Evolutionary conservation across 2,797 vertebrate species (phyloP).

Genomic region (Sebastolobus alascanus): DNA sequence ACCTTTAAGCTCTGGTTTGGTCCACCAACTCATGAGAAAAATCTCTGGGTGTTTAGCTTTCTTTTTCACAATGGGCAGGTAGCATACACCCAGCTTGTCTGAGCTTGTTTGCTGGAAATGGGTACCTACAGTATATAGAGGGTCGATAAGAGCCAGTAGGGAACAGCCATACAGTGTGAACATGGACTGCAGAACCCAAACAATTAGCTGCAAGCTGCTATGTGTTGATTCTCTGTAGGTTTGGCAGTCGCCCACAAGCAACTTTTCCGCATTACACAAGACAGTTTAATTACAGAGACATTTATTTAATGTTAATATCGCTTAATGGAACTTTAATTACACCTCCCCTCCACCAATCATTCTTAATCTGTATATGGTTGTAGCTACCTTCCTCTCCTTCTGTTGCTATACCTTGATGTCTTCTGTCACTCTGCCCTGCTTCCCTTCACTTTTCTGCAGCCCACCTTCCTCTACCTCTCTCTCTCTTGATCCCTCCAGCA

Average conservation of each 20-base stretch:
- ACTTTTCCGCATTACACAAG: slow-evolving; percentile 27
- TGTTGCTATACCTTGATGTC: slow-evolving; percentile 45
- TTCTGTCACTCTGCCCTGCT: slow-evolving; percentile 46
- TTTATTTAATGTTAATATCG: slow-evolving; percentile 64
- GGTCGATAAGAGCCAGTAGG: slow-evolving; percentile 18
- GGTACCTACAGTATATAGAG: background rate
- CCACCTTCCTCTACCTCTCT: slow-evolving; percentile 39
- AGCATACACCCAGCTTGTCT: slow-evolving; percentile 12
- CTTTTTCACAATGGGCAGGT: slow-evolving; percentile 1
- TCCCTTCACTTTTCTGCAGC: slow-evolving; percentile 44
- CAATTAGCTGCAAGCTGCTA: slow-evolving; percentile 24
- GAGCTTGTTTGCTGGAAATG: slow-evolving; percentile 36
- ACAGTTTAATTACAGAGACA: slow-evolving; percentile 59
- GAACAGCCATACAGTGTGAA: slow-evolving; percentile 20
- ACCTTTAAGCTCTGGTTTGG: background rate
- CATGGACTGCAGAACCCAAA: slow-evolving; percentile 16
- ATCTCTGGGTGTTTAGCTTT: background rate
- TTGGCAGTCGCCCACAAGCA: slow-evolving; percentile 39
- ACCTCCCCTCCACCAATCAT: slow-evolving; percentile 45
- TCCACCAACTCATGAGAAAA: background rate
- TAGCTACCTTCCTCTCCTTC: slow-evolving; percentile 33
- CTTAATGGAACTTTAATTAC: slow-evolving; percentile 72
- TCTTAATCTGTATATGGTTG: slow-evolving; percentile 47
- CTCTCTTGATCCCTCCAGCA: slow-evolving; percentile 54
- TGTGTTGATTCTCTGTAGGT: slow-evolving; percentile 40